These are phyloP conservation scores for Paedocypris micromegethes DNA, from an alignment of 2,797 vertebrate species.

Conservation along the genomic window DNA sequence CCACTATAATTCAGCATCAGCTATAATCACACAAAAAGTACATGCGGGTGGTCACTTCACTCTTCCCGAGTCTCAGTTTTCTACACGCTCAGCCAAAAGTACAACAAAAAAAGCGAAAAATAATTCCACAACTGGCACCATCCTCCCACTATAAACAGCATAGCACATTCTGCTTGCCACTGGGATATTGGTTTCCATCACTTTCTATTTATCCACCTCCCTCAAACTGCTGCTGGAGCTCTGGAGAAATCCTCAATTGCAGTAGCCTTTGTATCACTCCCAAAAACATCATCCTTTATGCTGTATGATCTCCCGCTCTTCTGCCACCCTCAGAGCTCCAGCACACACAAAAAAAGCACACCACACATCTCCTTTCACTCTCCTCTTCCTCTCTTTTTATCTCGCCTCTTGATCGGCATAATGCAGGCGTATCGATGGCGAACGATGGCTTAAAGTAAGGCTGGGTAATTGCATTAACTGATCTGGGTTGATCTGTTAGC, in stretches of 20 bases:
- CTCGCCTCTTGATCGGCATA: slow-evolving; percentile 6
- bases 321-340: slow-evolving; percentile 20
- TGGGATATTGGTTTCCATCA: slow-evolving; percentile 59
- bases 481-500: slow-evolving; percentile 16
- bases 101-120: slow-evolving; percentile 12
- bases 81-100: background rate
- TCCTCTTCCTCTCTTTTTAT: slow-evolving; percentile 40
- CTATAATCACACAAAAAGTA: too few relatives aligned
- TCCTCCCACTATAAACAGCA: slow-evolving; percentile 53
- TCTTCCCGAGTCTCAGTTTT: background rate
- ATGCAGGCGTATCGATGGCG: slow-evolving; percentile 3
- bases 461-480: slow-evolving; percentile 14
- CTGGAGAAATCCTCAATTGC: slow-evolving; percentile 50
- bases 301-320: slow-evolving; percentile 41
- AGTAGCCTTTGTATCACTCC: slow-evolving; percentile 49
- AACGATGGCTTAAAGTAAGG: slow-evolving; percentile 1
- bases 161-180: slow-evolving; percentile 46
- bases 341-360: slow-evolving; percentile 11
- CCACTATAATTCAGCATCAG: too few relatives aligned
- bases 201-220: slow-evolving; percentile 63
- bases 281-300: slow-evolving; percentile 45
- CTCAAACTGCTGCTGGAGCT: slow-evolving; percentile 49
- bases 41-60: too few relatives aligned
- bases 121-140: slow-evolving; percentile 50
- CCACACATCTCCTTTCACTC: slow-evolving; percentile 34